Conservation (phyloP, 2,113 vertebrate species). For the Xiphophorus hellerii region DNA sequence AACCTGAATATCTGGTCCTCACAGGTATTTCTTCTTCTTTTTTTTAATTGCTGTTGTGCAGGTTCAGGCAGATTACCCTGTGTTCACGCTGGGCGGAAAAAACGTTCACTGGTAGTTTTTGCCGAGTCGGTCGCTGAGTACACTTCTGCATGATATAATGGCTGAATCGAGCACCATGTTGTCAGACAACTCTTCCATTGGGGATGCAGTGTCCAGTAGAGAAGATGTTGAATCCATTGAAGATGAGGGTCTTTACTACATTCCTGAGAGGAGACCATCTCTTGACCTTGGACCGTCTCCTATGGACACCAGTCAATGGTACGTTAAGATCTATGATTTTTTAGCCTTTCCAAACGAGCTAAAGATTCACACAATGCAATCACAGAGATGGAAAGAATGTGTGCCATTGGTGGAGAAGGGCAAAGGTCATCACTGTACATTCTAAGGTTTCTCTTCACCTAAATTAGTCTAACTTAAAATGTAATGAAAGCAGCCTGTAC, state of each 20-base stretch:
- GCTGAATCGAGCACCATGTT: not conserved
- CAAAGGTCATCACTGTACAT: not conserved
- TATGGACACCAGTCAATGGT: conserved; percentile 59
- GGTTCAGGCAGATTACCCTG: conserved; percentile 1
- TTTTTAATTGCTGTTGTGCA: conserved; percentile 10
- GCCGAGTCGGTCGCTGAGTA: not conserved
- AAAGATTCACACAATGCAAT: not conserved
- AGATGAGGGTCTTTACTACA: conserved; percentile 48
- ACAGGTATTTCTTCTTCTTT: not conserved
- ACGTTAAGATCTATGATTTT: conserved; percentile 6
- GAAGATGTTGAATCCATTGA: not conserved
- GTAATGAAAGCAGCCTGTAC: not conserved
- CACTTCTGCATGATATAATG: conserved; percentile 26
- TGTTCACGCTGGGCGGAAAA: not conserved
- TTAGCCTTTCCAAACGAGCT: not conserved
- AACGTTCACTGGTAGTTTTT: not conserved
- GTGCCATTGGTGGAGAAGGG: not conserved
- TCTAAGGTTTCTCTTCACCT: not conserved
- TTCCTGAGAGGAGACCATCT: conserved; percentile 58
- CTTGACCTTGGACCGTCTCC: conserved; percentile 45
- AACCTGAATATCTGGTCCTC: conserved; percentile 6
- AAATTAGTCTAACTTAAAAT: not conserved
- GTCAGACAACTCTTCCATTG: conserved; percentile 31
- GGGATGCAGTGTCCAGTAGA: conserved; percentile 49
- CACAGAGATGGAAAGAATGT: not conserved